Evolutionary conservation across 2,797 vertebrate species (phyloP).

Genomic region (Rhincodon typus): DNA sequence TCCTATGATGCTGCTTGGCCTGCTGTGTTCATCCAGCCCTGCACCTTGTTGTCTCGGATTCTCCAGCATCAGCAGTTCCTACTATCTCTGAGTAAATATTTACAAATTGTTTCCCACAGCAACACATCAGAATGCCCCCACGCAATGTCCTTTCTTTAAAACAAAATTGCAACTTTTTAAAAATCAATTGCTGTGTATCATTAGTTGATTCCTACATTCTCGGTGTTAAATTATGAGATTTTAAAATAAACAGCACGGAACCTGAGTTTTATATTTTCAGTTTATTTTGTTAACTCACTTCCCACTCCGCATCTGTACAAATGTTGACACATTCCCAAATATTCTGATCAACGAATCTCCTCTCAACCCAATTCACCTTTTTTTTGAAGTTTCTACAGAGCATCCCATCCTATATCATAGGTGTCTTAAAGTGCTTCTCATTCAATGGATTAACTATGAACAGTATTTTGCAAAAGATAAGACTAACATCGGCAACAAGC

Average conservation of each 20-base stretch:
- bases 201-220: neutral
- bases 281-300: neutral
- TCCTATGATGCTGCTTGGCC: no score
- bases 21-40: no score
- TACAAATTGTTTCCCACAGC: neutral
- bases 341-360: neutral
- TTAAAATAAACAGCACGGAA: neutral
- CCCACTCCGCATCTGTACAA: neutral
- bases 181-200: neutral
- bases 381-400: neutral
- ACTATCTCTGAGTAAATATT: no score
- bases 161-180: neutral
- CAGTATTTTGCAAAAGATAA: neutral
- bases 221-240: neutral
- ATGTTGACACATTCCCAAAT: neutral
- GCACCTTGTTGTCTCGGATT: no score
- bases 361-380: neutral
- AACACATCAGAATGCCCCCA: neutral
- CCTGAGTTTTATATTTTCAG: neutral
- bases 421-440: neutral
- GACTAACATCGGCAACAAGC: neutral
- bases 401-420: neutral
- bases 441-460: neutral
- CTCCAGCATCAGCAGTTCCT: no score
- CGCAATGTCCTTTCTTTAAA: neutral